These are phyloP conservation scores for Syngnathus scovelli DNA, from an alignment of 2,113 vertebrate genomes.

Conservation along the genomic window DNA sequence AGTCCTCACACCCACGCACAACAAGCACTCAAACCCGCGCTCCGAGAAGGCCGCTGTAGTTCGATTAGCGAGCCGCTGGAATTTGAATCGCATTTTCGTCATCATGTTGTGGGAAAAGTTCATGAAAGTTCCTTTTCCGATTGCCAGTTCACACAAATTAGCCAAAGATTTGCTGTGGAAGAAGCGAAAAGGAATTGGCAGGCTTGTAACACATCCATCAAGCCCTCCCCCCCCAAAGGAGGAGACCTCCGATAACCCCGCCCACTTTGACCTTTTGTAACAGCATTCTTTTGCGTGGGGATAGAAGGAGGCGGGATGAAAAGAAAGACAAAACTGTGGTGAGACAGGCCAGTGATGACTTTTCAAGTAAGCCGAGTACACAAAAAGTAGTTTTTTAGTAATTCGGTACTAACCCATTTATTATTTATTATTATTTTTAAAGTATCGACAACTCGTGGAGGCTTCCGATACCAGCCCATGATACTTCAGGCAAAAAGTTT, in stretches of 20 bases:
- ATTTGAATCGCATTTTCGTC: background rate
- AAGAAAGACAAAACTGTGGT: constrained; percentile 17
- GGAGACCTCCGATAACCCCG: constrained; percentile 10
- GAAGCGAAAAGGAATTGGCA: background rate
- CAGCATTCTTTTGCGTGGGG: constrained; percentile 38
- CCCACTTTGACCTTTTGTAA: background rate
- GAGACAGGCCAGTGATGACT: background rate
- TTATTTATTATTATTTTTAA: no score
- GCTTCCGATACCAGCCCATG: no score
- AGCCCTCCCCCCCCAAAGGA: constrained; percentile 21
- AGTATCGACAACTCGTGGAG: no score
- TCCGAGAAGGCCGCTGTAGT: background rate
- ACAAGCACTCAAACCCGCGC: constrained; percentile 14
- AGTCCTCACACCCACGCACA: constrained; percentile 40
- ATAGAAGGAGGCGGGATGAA: constrained; percentile 26
- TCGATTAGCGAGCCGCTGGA: background rate
- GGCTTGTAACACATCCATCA: constrained; percentile 35
- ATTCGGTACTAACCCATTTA: no score
- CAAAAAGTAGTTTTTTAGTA: no score
- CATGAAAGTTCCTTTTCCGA: background rate
- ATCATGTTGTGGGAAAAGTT: background rate
- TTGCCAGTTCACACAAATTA: background rate
- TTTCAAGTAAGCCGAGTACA: no score
- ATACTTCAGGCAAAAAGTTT: no score
- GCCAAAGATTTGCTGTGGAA: background rate